Conservation (phyloP, 2,113 vertebrate genomes). For the Thamnophis sirtalis region DNA sequence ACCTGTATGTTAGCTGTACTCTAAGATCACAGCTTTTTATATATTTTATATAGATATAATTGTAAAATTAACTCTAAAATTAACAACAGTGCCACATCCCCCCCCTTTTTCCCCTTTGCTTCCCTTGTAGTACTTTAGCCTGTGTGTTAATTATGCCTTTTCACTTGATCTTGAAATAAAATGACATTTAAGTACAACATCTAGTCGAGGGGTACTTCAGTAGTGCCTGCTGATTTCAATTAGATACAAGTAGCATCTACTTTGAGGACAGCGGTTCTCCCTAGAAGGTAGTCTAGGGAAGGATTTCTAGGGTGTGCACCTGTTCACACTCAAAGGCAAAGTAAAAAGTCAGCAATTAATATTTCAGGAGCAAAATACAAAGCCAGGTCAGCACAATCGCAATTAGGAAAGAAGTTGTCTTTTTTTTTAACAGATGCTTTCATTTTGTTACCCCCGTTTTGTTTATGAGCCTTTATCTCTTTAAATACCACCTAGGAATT, state of each 20-base stretch:
- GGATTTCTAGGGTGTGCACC: not conserved
- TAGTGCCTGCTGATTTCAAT: constrained; percentile 3
- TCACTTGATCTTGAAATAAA: constrained; percentile 24
- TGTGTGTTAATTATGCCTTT: constrained; percentile 27
- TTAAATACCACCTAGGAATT: constrained; percentile 41
- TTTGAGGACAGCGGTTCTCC: not conserved
- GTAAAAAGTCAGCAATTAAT: constrained; percentile 62
- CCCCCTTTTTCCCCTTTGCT: constrained; percentile 20
- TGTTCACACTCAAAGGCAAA: constrained; percentile 28
- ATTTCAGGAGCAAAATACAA: constrained; percentile 67
- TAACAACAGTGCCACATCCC: not conserved
- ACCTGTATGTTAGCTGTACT: not conserved
- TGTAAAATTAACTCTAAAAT: not conserved
- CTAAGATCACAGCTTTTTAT: not conserved
- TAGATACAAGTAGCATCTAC: not conserved
- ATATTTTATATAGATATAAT: not conserved
- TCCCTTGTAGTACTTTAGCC: not conserved
- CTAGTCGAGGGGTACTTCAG: not conserved
- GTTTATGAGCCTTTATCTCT: constrained; percentile 55
- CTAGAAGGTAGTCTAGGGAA: not conserved
- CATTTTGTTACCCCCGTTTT: constrained; percentile 46
- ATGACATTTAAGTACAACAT: constrained; percentile 13
- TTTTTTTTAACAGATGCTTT: constrained; percentile 63
- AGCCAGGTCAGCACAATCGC: constrained; percentile 49
- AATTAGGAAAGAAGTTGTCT: constrained; percentile 43